Evolutionary conservation across 1,140 invertebrate species (phyloP), one percentile per base, ranked within the genome.

Genomic region (Nymphalis io): DNA sequence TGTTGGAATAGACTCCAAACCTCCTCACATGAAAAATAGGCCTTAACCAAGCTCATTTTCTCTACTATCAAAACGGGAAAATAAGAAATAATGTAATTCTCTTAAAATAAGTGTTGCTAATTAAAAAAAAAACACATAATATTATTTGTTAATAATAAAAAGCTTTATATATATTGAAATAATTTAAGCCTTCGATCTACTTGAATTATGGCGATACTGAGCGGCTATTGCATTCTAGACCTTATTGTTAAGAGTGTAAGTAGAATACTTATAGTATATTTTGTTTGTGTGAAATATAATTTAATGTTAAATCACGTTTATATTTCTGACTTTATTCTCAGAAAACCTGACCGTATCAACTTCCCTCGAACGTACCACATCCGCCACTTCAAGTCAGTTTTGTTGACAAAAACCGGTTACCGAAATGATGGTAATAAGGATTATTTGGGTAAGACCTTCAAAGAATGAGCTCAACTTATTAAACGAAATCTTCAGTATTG

Each of bases 251-350:
- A 1, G 18, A 13, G 3, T 15, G 10, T 27, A 27, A 23, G 51
- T 51, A 20, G 20, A 18, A 51, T 20, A 51, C 2, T 18, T 55
- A 23, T 16, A 13, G 6, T 8, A 51, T 10, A 15, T 11, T 23
- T 13, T 44, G 2, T 44, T n/a, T 15, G 5, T 27, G 51, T 27
- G 8, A 23, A 55, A 23, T 15, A 55, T 55, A 55, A 55, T 55
- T 55, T 55, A 27, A 55, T 55, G 20, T 55, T 55, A 55, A 55
- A 55, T 55, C 11, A 55, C 51, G 21, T 55, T 55, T 55, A 27
- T 55, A n/a, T 55, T 55, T 55, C 51, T 55, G 51, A 55, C 51
- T 55, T 53, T 27, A 55, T 55, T 55, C 51, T 21, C 21, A 55
- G 51, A 55, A 48, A 33, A 55, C 51, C 51, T 55, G 51, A 20